These are phyloP conservation scores for Florisuga fusca DNA, from an alignment of 2,797 vertebrate genomes.

Conservation along the genomic window DNA sequence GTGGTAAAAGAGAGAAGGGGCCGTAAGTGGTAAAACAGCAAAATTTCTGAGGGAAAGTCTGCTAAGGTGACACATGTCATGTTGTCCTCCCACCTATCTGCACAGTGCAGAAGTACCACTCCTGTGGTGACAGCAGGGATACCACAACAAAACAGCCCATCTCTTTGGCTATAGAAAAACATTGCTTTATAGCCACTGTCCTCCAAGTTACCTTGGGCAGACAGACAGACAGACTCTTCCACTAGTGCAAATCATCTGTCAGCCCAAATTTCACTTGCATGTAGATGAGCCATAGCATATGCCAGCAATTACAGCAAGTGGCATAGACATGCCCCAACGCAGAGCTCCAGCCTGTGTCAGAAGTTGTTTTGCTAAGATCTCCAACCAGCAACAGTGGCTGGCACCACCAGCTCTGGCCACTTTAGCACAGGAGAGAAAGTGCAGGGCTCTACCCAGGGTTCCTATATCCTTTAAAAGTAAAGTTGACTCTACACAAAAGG, in stretches of 20 bases:
- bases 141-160: not conserved
- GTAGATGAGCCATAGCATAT: accelerated
- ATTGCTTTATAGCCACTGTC: accelerated
- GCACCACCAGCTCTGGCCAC: not conserved
- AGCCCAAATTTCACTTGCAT: not conserved
- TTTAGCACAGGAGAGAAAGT: not conserved
- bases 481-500: not conserved
- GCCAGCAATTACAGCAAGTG: not conserved
- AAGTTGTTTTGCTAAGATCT: not conserved
- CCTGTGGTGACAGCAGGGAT: not conserved
- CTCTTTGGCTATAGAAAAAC: not conserved
- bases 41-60: not conserved
- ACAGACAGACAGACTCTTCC: not conserved
- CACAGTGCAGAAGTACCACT: not conserved
- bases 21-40: not conserved
- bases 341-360: not conserved
- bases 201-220: not conserved
- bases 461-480: not conserved
- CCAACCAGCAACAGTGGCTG: accelerated
- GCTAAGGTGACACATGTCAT: not conserved
- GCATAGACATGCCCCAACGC: accelerated
- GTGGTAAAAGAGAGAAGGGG: not conserved
- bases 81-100: not conserved
- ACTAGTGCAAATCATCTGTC: not conserved
- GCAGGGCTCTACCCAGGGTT: not conserved